A percentile compares a stretch with the other conserved stretches of the same genome.
Conservation (phyloP, 2,888 invertebrate genomes). For the Agrochola litura region DNA sequence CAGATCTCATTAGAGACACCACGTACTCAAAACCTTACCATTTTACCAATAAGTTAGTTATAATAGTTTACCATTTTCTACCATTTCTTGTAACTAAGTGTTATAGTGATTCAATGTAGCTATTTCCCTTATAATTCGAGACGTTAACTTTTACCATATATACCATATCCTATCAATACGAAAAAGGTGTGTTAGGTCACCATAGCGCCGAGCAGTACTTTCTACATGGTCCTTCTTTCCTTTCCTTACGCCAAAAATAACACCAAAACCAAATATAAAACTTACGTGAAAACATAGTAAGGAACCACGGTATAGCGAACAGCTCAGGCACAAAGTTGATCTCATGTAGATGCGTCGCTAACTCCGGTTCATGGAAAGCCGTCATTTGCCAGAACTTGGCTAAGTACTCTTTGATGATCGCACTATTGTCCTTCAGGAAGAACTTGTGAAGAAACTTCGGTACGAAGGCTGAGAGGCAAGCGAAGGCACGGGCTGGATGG, state of each 20-base stretch:
- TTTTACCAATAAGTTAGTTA: no score
- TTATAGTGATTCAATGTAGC: no score
- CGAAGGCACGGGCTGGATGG: conserved; percentile 96
- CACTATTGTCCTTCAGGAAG: conserved; percentile 99
- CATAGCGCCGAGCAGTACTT: no score
- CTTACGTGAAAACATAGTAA: conserved; percentile 99
- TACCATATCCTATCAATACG: no score
- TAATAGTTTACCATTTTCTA: no score
- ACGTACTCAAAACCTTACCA: no score
- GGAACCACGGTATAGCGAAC: conserved; percentile 99
- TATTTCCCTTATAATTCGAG: no score
- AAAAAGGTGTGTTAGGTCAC: no score
- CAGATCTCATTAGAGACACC: no score
- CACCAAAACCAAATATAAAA: background rate
- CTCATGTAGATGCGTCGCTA: conserved; percentile 97
- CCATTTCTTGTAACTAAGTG: no score
- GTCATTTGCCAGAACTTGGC: conserved; percentile 99
- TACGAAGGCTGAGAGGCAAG: conserved; percentile 98
- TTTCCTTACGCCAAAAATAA: background rate
- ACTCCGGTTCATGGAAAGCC: conserved; percentile 97
- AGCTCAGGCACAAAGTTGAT: conserved; percentile 99
- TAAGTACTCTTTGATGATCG: conserved; percentile 99
- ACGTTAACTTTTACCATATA: no score
- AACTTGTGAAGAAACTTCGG: conserved; percentile 99
- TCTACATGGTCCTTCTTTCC: no score